Percentiles rank a stretch among this genome's conserved stretches.
These are phyloP conservation scores for Takifugu rubripes DNA, from an alignment of 2,797 vertebrate species.

Conservation along the genomic window DNA sequence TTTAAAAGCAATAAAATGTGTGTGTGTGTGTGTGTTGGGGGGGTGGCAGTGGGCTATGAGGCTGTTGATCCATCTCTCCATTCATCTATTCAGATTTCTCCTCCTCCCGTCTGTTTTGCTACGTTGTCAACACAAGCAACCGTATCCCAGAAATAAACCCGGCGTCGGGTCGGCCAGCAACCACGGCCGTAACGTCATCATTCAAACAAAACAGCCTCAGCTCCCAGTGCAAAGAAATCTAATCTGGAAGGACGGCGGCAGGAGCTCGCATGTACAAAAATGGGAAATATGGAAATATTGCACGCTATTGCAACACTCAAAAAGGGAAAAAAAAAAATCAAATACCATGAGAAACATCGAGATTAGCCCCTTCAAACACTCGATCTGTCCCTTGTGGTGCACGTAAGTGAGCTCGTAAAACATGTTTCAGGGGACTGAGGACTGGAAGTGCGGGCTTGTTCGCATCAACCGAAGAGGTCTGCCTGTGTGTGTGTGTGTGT, in stretches of 20 bases:
- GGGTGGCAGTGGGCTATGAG: slow-evolving; percentile 1
- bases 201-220: slow-evolving; percentile 29
- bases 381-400: slow-evolving; percentile 36
- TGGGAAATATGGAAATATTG: slow-evolving; percentile 40
- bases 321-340: slow-evolving; percentile 11
- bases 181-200: slow-evolving; percentile 31
- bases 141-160: slow-evolving; percentile 65
- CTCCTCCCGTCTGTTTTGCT: slow-evolving; percentile 49
- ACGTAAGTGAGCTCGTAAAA: slow-evolving; percentile 54
- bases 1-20: slow-evolving; percentile 9
- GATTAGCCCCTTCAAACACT: slow-evolving; percentile 41
- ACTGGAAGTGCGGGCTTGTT: slow-evolving; percentile 25
- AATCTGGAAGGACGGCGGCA: slow-evolving; percentile 18
- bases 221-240: slow-evolving; percentile 17
- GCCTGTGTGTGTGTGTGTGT: slow-evolving; percentile 21
- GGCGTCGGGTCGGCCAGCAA: slow-evolving; percentile 35
- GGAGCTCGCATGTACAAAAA: slow-evolving; percentile 27
- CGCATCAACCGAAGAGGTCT: slow-evolving; percentile 40
- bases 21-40: too few relatives aligned
- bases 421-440: slow-evolving; percentile 50
- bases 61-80: slow-evolving; percentile 31
- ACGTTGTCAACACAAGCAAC: slow-evolving; percentile 65
- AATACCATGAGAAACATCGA: slow-evolving; percentile 27
- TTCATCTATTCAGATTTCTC: slow-evolving; percentile 8
- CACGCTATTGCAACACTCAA: slow-evolving; percentile 50